phyloP scores from a whole-genome alignment of 2,797 vertebrate species.

The Characodon lateralis region DNA sequence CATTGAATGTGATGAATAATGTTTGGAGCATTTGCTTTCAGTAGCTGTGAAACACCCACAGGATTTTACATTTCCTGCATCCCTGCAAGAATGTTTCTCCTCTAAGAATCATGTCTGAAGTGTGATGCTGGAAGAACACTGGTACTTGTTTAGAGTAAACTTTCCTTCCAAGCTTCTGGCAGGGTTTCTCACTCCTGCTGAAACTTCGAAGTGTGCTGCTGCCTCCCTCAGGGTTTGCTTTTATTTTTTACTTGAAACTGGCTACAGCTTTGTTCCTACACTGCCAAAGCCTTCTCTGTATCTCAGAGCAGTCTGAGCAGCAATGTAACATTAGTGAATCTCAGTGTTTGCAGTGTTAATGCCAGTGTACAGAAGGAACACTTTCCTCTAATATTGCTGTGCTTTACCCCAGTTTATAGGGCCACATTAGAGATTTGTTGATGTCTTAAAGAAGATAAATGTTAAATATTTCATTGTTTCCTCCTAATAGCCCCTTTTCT shows the following conservation, averaged over 20 bases:
- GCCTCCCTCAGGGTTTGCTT: constrained; percentile 54
- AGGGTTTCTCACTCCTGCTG: constrained; percentile 35
- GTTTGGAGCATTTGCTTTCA: constrained; percentile 16
- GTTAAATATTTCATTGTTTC: constrained; percentile 31
- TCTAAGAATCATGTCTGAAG: constrained; percentile 45
- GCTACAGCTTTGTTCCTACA: constrained; percentile 53
- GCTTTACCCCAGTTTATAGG: constrained; percentile 23
- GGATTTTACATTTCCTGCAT: constrained; percentile 14
- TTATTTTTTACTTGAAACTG: constrained; percentile 41
- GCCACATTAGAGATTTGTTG: constrained; percentile 25
- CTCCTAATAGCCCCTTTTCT: constrained; percentile 14
- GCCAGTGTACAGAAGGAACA: constrained; percentile 11
- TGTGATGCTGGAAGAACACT: constrained; percentile 44
- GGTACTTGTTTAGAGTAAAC: constrained; percentile 62
- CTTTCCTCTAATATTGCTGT: constrained; percentile 2
- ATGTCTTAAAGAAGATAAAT: constrained; percentile 19
- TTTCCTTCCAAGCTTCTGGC: constrained; percentile 54
- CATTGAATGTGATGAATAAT: constrained; percentile 1
- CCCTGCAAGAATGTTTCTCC: constrained; percentile 46
- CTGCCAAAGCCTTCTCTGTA: constrained; percentile 24
- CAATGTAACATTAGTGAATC: constrained; percentile 32
- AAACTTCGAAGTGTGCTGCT: constrained; percentile 60
- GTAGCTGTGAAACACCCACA: constrained; percentile 35
- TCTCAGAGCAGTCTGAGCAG: constrained; percentile 43
- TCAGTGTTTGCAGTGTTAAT: constrained; percentile 39